phyloP scores from a whole-genome alignment of 2,888 invertebrate species.

The Lissonota sp. region DNA sequence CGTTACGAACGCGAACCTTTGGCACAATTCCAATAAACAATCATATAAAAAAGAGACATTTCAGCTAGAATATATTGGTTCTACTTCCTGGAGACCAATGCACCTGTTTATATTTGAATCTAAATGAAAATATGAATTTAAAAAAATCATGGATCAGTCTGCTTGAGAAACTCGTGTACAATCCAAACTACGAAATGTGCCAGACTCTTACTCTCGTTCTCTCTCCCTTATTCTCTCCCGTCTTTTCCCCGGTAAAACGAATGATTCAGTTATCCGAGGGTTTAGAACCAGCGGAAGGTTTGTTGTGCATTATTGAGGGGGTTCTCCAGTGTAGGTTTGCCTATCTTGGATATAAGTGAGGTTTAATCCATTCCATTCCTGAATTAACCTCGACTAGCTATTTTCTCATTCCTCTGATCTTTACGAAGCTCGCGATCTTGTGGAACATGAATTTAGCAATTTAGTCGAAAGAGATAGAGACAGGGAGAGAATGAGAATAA shows the following conservation, averaged over 20 bases:
- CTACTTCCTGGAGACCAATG: too few species aligned
- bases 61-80: too few species aligned
- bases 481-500: constrained; percentile 63
- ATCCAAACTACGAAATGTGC: not conserved
- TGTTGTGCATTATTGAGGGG: constrained; percentile 74
- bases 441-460: constrained; percentile 21
- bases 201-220: constrained; percentile 45
- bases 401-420: constrained; percentile 17
- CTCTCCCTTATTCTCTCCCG: not conserved
- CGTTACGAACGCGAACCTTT: constrained; percentile 9
- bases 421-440: constrained; percentile 15
- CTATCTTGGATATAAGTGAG: constrained; percentile 32
- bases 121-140: too few species aligned
- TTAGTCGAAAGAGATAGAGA: constrained; percentile 17
- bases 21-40: not conserved
- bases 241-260: constrained; percentile 56
- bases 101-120: too few species aligned
- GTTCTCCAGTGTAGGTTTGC: constrained; percentile 47
- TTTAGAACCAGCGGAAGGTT: constrained; percentile 68
- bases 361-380: constrained; percentile 30
- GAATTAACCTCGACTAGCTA: constrained; percentile 15
- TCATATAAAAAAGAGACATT: too few species aligned
- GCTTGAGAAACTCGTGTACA: too few species aligned
- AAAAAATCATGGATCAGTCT: too few species aligned
- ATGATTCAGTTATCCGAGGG: constrained; percentile 70